Conservation (phyloP, 2,888 invertebrate species). For the Amorpha juglandis region DNA sequence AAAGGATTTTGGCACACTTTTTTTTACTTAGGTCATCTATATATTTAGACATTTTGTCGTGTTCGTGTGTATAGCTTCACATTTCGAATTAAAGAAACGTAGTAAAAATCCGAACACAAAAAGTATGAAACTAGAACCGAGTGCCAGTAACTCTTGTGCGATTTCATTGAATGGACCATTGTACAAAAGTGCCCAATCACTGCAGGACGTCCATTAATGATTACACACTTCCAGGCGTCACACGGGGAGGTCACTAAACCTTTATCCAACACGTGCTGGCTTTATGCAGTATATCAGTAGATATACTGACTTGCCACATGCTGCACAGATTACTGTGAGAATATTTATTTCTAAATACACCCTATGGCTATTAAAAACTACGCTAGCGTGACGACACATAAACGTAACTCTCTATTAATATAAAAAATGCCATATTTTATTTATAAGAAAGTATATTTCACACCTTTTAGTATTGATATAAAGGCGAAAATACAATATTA, state of each 20-base stretch:
- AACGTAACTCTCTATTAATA: neutral
- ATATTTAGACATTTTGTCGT: no score
- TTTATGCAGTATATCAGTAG: no score
- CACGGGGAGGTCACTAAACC: conserved; percentile 62
- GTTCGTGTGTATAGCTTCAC: no score
- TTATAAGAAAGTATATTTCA: neutral
- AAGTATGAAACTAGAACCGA: neutral
- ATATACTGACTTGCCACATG: conserved; percentile 51
- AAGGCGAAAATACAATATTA: neutral
- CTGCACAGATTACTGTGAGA: conserved; percentile 53
- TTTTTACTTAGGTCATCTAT: no score
- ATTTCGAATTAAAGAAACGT: neutral
- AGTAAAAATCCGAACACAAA: neutral
- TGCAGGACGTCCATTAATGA: conserved; percentile 64
- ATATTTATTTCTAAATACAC: conserved; percentile 47
- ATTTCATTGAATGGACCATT: conserved; percentile 37
- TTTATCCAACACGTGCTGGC: conserved; percentile 56
- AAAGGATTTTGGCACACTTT: no score
- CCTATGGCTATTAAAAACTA: conserved; percentile 40
- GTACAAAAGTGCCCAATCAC: conserved; percentile 53
- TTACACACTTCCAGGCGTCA: conserved; percentile 53
- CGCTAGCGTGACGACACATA: conserved; percentile 35
- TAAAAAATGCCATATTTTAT: neutral
- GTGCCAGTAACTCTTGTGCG: neutral
- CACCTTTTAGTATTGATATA: neutral